Percentiles rank a stretch among this genome's conserved stretches.
These are phyloP conservation scores for Excalfactoria chinensis DNA, from an alignment of 2,113 vertebrate species.

Conservation along the genomic window DNA sequence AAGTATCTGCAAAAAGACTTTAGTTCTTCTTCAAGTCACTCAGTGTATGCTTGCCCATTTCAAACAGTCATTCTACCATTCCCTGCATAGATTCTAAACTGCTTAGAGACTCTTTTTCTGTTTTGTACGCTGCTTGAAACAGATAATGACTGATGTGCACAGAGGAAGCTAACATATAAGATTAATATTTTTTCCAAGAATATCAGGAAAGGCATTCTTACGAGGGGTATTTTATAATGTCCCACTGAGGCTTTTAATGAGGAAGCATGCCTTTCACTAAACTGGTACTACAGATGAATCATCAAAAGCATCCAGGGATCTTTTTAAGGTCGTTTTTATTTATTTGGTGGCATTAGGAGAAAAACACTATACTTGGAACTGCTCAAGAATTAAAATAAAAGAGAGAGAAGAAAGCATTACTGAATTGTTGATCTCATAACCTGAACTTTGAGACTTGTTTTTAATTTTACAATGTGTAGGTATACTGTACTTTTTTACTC, in stretches of 20 bases:
- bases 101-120: background rate
- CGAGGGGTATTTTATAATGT: background rate
- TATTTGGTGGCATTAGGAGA: background rate
- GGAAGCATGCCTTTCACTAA: background rate
- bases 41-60: background rate
- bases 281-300: background rate
- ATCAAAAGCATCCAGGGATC: background rate
- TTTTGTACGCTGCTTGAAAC: background rate
- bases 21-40: background rate
- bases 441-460: background rate
- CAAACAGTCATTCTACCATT: background rate
- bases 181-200: background rate
- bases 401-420: background rate
- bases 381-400: background rate
- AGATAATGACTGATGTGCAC: background rate
- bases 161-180: background rate
- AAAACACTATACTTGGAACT: background rate
- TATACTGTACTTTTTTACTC: conserved; percentile 1
- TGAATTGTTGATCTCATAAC: background rate
- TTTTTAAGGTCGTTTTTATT: background rate
- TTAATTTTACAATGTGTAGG: background rate
- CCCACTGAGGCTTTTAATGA: background rate
- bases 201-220: background rate
- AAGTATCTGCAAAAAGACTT: background rate
- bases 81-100: background rate